These are phyloP conservation scores for Tolmerus cingulatus DNA, from an alignment of 2,888 invertebrate genomes.

Conservation along the genomic window DNA sequence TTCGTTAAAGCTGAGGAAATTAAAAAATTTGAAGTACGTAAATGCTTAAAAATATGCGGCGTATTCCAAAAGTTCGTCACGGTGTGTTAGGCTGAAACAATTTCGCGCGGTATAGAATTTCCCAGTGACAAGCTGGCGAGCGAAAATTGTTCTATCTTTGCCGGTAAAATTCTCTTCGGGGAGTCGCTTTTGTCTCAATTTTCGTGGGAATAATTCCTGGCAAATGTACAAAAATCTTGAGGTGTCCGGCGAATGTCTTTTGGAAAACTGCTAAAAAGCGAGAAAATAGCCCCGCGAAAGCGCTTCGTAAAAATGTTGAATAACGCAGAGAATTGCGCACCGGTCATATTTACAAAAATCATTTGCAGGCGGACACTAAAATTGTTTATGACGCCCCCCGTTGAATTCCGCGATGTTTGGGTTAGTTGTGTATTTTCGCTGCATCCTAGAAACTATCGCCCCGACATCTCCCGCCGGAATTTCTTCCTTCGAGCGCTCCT, in stretches of 20 bases:
- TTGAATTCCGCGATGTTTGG: neutral
- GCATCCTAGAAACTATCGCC: neutral
- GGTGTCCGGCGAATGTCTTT: neutral
- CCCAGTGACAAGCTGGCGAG: neutral
- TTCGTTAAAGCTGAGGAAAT: neutral
- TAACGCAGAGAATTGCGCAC: neutral
- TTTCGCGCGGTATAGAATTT: neutral
- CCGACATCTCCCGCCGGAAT: neutral
- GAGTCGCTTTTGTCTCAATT: neutral
- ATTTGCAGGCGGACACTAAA: constrained; percentile 2
- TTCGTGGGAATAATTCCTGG: neutral
- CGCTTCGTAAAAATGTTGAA: neutral
- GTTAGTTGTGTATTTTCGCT: neutral
- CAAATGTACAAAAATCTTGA: neutral
- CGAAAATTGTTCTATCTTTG: neutral
- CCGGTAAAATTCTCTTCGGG: neutral
- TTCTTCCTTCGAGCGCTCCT: neutral
- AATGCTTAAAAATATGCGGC: neutral
- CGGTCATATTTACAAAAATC: constrained; percentile 17
- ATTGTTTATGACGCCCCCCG: neutral
- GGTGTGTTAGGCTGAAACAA: neutral
- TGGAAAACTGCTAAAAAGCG: neutral
- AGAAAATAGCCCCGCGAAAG: neutral
- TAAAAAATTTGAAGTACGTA: neutral
- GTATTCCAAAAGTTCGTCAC: neutral